A percentile compares a stretch with the other conserved stretches of the same genome.
Conservation (phyloP, 2,888 invertebrate genomes). For the Prosapia bicincta region DNA sequence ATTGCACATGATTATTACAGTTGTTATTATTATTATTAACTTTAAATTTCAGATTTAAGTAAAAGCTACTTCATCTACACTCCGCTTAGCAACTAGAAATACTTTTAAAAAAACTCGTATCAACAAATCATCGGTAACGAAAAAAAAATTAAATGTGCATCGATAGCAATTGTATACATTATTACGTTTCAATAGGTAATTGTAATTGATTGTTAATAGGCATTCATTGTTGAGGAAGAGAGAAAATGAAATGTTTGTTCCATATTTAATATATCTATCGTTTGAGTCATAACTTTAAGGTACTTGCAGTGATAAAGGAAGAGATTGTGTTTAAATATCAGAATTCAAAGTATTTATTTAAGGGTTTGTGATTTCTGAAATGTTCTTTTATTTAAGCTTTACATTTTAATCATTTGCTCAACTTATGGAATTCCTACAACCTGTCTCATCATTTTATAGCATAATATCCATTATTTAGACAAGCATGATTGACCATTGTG, state of each 20-base stretch:
- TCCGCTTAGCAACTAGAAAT: neutral
- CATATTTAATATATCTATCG: neutral
- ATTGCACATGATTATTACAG: too few species aligned
- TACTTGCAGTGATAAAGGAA: neutral
- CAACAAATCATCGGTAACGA: neutral
- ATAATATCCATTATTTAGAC: too few species aligned
- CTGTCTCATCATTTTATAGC: too few species aligned
- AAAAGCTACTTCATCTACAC: neutral
- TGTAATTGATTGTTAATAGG: neutral
- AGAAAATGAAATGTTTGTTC: neutral
- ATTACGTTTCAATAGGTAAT: neutral
- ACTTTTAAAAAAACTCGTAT: neutral
- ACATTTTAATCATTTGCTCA: neutral
- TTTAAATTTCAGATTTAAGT: neutral
- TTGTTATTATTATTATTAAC: too few species aligned
- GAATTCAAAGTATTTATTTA: neutral
- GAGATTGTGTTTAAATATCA: neutral
- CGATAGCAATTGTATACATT: neutral
- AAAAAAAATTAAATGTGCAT: neutral
- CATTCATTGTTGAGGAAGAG: neutral
- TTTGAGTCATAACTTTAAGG: neutral
- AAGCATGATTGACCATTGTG: too few species aligned
- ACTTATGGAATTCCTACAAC: neutral
- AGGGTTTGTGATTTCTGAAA: neutral
- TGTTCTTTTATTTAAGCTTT: neutral